These are phyloP conservation scores for Chiroxiphia lanceolata DNA, from an alignment of 2,797 vertebrate species.

Conservation along the genomic window DNA sequence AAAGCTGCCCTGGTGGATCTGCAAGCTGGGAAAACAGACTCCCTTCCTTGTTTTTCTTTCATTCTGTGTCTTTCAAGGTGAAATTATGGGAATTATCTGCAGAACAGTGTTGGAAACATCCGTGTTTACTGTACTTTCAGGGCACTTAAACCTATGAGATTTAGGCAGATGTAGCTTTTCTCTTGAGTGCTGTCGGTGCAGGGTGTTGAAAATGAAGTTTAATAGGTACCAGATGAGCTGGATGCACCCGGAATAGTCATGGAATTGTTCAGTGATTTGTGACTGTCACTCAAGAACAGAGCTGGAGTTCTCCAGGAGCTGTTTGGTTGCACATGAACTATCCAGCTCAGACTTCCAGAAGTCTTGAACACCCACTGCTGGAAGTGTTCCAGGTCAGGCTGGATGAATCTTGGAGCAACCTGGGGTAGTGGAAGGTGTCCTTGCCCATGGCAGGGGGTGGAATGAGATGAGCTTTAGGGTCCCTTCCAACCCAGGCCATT, in stretches of 20 bases:
- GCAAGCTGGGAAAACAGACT: not conserved
- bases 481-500: not conserved
- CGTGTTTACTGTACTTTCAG: not conserved
- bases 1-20: not conserved
- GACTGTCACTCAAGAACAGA: not conserved
- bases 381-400: not conserved
- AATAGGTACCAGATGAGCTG: not conserved
- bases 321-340: not conserved
- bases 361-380: not conserved
- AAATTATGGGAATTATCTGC: not conserved
- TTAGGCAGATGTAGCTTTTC: not conserved
- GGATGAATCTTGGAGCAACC: not conserved
- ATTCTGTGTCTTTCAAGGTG: not conserved
- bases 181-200: not conserved
- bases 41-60: not conserved
- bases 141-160: not conserved
- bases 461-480: too few species aligned
- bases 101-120: not conserved
- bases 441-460: not conserved
- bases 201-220: not conserved
- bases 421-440: not conserved
- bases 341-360: not conserved
- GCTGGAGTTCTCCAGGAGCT: not conserved
- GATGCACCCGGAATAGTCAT: not conserved
- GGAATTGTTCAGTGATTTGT: not conserved